Evolutionary conservation across 2,888 invertebrate species (phyloP), one percentile per base, ranked within the genome.

Genomic region (Stratiomys singularior): DNA sequence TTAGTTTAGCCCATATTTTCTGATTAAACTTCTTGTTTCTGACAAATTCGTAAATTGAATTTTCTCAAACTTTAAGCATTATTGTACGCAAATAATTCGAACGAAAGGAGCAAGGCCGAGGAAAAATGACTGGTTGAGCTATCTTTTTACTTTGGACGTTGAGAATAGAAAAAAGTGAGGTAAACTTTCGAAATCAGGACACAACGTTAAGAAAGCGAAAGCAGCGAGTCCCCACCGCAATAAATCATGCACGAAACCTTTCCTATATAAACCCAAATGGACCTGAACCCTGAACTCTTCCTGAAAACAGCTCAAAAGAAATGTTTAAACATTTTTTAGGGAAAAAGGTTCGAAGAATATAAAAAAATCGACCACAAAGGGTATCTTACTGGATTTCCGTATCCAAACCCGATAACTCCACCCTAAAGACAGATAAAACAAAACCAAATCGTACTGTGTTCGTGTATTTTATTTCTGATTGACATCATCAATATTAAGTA

Each of bases 211-310:
- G 30, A 21, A 18, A 13, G n/a, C 30, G 15, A 25, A 64, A 64
- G 18, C 27, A 64, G 30, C 64, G 18, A 66, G 37, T 66, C 18
- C 13, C 23, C 46, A 9, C 21, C 25, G 15, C 30, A 69, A 69
- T 69, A 69, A 69, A 69, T 69, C 69, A 69, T 69, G 69, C 69
- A 69, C 47, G 69, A 69, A 27, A 69, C 47, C 46, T 46, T 15
- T 47, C 47, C 25, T 25, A 69, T 44, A 69, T 46, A 69, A 69
- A 46, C 69, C 47, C 30, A 47, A 69, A 60, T 46, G 23, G 69
- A 47, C 69, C 47, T 21, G 47, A 69, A 69, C 11, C 27, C 30
- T 47, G 13, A 46, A 23, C 30, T 69, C 13, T 13, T 69, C 13
- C 46, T 46, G 23, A 46, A 69, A 25, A 25, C 47, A 69, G 46